Percentiles rank a stretch among this genome's conserved stretches.
Conservation (phyloP, 2,797 vertebrate species). For the Cirrhinus molitorella region DNA sequence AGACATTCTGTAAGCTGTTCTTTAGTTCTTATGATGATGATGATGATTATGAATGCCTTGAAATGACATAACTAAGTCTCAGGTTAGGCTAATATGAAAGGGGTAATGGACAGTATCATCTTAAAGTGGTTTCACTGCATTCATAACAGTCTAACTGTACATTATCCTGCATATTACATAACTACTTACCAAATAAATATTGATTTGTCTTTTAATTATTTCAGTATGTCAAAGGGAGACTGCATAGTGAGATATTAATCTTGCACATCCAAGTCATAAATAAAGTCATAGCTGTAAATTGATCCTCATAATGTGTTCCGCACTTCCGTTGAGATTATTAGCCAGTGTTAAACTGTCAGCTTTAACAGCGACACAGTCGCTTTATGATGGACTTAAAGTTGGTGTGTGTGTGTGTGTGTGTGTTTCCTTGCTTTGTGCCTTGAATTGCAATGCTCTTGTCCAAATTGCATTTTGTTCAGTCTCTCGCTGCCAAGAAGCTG, state of each 20-base stretch:
- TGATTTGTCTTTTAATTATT: slow-evolving; percentile 62
- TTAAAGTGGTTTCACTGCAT: background rate
- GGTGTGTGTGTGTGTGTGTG: background rate
- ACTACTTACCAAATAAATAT: slow-evolving; percentile 14
- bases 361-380: slow-evolving; percentile 7
- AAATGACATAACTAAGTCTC: background rate
- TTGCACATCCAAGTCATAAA: slow-evolving; percentile 25
- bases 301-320: slow-evolving; percentile 3
- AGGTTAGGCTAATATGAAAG: background rate
- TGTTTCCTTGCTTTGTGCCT: slow-evolving; percentile 2
- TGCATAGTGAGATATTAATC: slow-evolving; percentile 1
- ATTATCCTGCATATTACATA: background rate
- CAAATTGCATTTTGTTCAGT: slow-evolving; percentile 29
- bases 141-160: slow-evolving; percentile 3
- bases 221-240: slow-evolving; percentile 34
- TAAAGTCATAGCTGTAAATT: slow-evolving; percentile 29
- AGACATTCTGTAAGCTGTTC: background rate
- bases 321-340: slow-evolving; percentile 13
- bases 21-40: no score
- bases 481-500: background rate
- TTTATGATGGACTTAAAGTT: slow-evolving; percentile 25
- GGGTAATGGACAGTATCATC: background rate
- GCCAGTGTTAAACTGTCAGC: slow-evolving; percentile 41
- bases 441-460: slow-evolving; percentile 33
- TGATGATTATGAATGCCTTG: slow-evolving; percentile 1